These are phyloP conservation scores for Limulus polyphemus DNA, from an alignment of 2,888 invertebrate species.

Conservation along the genomic window DNA sequence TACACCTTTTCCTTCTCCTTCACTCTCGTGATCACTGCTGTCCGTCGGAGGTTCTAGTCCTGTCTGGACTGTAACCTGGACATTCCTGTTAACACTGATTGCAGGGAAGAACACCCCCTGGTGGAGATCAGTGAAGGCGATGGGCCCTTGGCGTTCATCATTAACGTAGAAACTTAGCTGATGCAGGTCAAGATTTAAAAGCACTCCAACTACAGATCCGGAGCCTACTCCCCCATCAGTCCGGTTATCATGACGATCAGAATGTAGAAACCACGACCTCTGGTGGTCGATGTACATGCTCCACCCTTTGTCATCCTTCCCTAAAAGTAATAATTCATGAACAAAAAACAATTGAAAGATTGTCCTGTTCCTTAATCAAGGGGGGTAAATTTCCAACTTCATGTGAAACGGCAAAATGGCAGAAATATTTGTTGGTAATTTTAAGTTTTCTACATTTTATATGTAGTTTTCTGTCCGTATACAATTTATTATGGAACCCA, in stretches of 20 bases:
- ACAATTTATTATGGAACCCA: no score
- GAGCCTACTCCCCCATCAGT: conserved; percentile 75
- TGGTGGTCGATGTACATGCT: conserved; percentile 92
- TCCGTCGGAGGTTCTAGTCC: conserved; percentile 67
- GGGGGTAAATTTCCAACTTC: no score
- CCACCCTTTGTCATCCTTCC: conserved; percentile 96
- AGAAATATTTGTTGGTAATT: no score
- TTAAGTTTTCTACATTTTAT: no score
- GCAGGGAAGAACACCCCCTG: conserved; percentile 98
- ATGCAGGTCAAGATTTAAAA: conserved; percentile 79
- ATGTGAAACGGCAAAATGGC: no score
- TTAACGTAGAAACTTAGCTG: conserved; percentile 86
- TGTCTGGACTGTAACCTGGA: conserved; percentile 83
- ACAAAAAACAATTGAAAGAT: no score
- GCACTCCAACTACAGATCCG: conserved; percentile 75
- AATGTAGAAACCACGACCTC: conserved; percentile 96
- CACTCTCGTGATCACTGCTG: no score
- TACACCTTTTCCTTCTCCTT: no score
- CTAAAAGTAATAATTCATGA: conserved; percentile 40
- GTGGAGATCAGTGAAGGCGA: conserved; percentile 78
- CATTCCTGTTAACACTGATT: conserved; percentile 88
- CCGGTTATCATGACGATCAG: conserved; percentile 80
- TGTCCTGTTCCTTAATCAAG: no score
- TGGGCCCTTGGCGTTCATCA: conserved; percentile 65
- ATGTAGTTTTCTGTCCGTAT: no score